Conservation (phyloP, 2,113 vertebrate species). For the Pomatorhinus ruficollis region DNA sequence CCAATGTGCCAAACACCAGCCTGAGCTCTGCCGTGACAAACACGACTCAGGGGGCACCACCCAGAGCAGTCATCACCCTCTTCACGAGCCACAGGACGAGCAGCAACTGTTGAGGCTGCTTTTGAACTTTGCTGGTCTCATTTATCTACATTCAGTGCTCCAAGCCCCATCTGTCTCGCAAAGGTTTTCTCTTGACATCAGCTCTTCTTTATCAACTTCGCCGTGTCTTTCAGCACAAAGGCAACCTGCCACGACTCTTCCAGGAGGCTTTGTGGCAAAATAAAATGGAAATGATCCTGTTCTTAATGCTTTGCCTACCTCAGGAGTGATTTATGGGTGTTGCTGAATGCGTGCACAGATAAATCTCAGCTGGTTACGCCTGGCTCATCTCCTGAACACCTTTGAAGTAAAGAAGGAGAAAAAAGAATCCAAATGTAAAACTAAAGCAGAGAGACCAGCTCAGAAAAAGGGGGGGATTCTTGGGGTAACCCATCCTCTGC, state of each 20-base stretch:
- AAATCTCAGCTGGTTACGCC: background rate
- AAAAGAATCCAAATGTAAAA: background rate
- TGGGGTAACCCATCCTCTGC: background rate
- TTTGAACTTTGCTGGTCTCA: background rate
- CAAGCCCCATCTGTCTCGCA: background rate
- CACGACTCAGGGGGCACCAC: fast-evolving
- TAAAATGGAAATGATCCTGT: background rate
- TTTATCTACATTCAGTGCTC: background rate
- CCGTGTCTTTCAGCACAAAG: conserved; percentile 21
- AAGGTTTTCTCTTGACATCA: background rate
- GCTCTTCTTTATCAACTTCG: background rate
- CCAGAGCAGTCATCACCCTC: background rate
- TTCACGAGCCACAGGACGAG: background rate
- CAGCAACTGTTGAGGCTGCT: background rate
- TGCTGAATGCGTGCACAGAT: background rate
- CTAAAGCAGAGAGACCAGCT: background rate
- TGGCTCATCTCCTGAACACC: background rate
- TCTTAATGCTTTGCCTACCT: background rate
- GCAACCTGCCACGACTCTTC: background rate
- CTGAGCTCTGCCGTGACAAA: background rate
- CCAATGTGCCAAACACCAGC: background rate
- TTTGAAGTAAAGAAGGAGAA: background rate
- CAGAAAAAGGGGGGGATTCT: background rate
- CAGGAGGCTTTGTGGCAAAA: conserved; percentile 3
- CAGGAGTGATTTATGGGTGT: background rate